Base-by-base conservation (phyloP, 2,888 invertebrate genomes). In the Branchellion lobata region DNA sequence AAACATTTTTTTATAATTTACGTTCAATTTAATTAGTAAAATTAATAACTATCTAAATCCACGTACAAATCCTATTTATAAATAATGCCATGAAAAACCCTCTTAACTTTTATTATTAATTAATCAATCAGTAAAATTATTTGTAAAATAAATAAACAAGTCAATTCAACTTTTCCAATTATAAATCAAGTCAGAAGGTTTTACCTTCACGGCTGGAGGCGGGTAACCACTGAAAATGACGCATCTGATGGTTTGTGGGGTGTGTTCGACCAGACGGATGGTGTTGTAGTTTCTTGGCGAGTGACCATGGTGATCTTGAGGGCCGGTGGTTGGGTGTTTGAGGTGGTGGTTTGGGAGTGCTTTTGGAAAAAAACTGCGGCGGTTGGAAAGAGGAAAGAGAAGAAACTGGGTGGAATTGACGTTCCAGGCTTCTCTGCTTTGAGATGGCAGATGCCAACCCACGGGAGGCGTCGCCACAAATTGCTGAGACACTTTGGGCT, bases 221-320 rank as follows among this genome's bases (percentile, higher is more conserved):
- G 77, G 77, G 24, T 61, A 77, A 14, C 77, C 77, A 34, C 77
- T 77, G 31, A 77, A 77, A 1, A 31, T 57, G 36, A 77, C 61
- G 24, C 77, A 77, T n/a, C 34, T 57, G 14, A 77, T n/a, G 21
- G 27, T 65, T 36, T 57, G 57, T 11, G 65, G 77, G 5, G 1
- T 36, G 1, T 36, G 33, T 24, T 77, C 77, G 11, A 34, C 24
- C 18, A 77, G 53, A 27, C 40, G 24, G 21, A 75, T 53, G 53
- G 33, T 51, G 29, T 24, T 75, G 27, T 47, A 33, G 73, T 36
- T 33, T 29, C 1, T 51, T 1, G 24, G 29, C 1, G 51, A n/a
- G 11, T 75, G 47, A 11, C 24, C 11, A 21, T 72, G 31, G 69
- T n/a, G 2, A 31, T 33, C 31, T 29, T 33, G 18, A 2, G n/a